Percentiles rank a stretch among this genome's conserved stretches.
Conservation (phyloP, 2,888 invertebrate genomes). For the Chaitophorus viminalis region DNA sequence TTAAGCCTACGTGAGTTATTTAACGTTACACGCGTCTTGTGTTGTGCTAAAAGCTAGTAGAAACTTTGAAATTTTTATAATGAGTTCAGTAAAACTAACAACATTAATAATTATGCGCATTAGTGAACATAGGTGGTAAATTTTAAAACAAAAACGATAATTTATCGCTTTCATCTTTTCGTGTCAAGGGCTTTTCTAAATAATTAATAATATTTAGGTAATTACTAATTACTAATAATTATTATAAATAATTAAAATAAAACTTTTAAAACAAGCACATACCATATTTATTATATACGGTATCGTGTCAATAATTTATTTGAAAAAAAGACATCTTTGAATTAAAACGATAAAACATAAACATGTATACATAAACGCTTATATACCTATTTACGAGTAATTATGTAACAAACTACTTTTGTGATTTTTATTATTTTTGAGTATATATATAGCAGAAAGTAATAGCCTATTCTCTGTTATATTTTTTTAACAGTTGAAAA, state of each 20-base stretch:
- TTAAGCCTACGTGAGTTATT: neutral
- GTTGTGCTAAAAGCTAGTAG: conserved; percentile 33
- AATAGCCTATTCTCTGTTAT: too few species aligned
- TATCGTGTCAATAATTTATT: neutral
- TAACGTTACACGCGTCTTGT: neutral
- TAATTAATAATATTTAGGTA: neutral
- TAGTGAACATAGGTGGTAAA: neutral
- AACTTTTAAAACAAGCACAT: neutral
- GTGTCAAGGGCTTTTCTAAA: neutral
- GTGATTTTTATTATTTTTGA: too few species aligned
- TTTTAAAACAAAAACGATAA: neutral
- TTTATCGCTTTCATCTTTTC: neutral
- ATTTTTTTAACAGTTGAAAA: too few species aligned
- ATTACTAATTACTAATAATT: too few species aligned
- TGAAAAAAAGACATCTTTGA: neutral
- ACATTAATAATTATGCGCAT: neutral
- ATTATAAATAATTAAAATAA: neutral
- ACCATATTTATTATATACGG: neutral
- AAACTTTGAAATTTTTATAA: conserved; percentile 19
- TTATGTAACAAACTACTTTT: neutral
- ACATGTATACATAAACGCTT: neutral
- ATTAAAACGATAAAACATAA: neutral
- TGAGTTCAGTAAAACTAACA: conserved; percentile 27
- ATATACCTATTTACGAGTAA: neutral
- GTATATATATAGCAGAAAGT: too few species aligned